Base-by-base conservation (phyloP, 2,797 vertebrate species). In the Tarsius wallacei region DNA sequence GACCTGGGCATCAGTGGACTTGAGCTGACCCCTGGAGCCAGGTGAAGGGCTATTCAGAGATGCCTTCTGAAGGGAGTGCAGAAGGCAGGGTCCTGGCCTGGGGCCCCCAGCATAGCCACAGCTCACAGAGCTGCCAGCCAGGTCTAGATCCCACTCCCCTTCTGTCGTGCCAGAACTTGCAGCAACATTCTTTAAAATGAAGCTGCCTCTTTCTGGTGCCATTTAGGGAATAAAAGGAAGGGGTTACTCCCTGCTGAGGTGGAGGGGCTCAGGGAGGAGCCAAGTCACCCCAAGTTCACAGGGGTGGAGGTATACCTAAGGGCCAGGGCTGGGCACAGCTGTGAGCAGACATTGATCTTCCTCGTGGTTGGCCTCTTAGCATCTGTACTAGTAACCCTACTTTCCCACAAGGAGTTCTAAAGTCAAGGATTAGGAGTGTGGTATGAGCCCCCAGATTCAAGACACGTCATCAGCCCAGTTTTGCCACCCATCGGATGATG, bases 391-490 rank as follows among this genome's bases (percentile, higher is more conserved):
- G 66, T 70, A n/a, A 70, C 66, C 66, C 11, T 1, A 42, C 68
- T 24, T 21, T 71, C 68, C 24, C 42, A 61, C 55, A 7, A 42
- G 0, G 0, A 55, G 31, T 15, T 63, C 51, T 13, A 22, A 31
- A n/a, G 14, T 51, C 0, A 0, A n/a, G 55, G 22, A 28, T 7
- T 28, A n/a, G 68, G 26, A 19, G 14, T 26, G 47, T 7, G 13
- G n/a, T 5, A 15, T 55, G 47, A 55, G 26, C 66, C 66, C 47
- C 28, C 49, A 8, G 47, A n/a, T 47, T 73, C 76, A 64, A 73
- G 76, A 49, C 47, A 26, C n/a, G 17, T 3, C 2, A 2, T 42
- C 49, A 9, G 15, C 22, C 66, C 55, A 19, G 26, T 4, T 24
- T 36, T 49, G 47, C 14, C 4, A 51, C 22, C 49, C 33, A 21